Conservation (phyloP, 2,113 vertebrate species). For the Echinops telfairi region DNA sequence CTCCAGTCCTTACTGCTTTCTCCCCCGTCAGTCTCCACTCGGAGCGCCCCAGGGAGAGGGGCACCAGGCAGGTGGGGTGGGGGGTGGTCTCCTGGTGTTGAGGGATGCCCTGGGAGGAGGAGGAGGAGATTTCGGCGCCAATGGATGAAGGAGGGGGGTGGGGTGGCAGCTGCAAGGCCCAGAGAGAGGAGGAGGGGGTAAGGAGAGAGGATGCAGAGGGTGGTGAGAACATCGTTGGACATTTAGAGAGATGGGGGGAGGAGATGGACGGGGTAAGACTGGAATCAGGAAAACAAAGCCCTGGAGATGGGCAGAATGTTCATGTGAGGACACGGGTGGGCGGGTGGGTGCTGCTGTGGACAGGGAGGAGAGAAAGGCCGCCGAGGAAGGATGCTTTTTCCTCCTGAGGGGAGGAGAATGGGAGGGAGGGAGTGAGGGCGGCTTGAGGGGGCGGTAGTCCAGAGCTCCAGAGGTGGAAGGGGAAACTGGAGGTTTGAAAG, state of each 20-base stretch:
- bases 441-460: not conserved
- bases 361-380: not conserved
- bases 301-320: no score
- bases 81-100: not conserved
- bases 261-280: not conserved
- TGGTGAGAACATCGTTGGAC: not conserved
- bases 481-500: not conserved
- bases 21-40: not conserved
- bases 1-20: not conserved
- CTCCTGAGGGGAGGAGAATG: not conserved
- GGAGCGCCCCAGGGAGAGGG: not conserved
- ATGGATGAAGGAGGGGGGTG: slow-evolving; percentile 84
- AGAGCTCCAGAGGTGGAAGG: not conserved
- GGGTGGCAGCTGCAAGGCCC: not conserved
- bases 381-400: not conserved
- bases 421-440: not conserved
- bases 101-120: not conserved
- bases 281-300: not conserved
- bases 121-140: slow-evolving; percentile 88
- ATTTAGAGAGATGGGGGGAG: not conserved
- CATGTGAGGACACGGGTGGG: not conserved
- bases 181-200: not conserved
- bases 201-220: not conserved
- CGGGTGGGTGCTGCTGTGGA: not conserved
- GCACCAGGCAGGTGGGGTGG: not conserved